Conservation (phyloP, 2,888 invertebrate species). For the Perithous albicinctus region DNA sequence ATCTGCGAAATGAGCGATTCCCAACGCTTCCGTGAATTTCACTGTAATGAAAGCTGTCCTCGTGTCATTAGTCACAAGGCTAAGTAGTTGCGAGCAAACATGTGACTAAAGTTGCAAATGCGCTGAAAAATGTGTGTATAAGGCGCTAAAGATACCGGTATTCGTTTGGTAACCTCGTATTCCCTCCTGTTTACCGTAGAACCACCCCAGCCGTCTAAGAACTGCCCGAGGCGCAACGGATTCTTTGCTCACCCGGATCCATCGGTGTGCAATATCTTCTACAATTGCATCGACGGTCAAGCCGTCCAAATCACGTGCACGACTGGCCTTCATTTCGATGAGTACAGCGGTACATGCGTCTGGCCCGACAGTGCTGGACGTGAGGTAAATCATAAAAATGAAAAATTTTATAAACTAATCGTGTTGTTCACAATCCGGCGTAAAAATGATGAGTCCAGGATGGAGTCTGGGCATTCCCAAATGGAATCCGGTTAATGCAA, state of each 20-base stretch:
- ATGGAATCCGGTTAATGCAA: no score
- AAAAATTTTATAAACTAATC: conserved; percentile 76
- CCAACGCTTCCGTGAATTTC: conserved; percentile 43
- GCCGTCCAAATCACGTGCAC: conserved; percentile 93
- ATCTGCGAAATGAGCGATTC: background rate
- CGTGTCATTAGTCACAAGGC: conserved; percentile 6
- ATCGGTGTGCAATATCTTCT: conserved; percentile 93
- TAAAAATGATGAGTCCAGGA: no score
- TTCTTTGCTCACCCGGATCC: conserved; percentile 96
- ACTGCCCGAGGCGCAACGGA: conserved; percentile 94
- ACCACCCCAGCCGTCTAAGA: conserved; percentile 89
- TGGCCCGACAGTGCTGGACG: conserved; percentile 94
- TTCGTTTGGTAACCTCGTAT: conserved; percentile 7
- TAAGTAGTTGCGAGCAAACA: background rate
- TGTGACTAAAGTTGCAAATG: background rate
- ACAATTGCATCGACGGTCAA: conserved; percentile 95
- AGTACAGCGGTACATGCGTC: conserved; percentile 94
- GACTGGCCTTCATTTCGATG: conserved; percentile 95
- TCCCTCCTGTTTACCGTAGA: conserved; percentile 86
- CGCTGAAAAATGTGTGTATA: background rate
- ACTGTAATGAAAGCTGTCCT: conserved; percentile 3
- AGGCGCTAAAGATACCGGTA: background rate
- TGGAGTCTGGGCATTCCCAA: no score
- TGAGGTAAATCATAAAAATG: conserved; percentile 88
- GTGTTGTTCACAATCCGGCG: background rate